Base-by-base conservation (phyloP, 2,797 vertebrate genomes). In the Perdix hodgsoniae region DNA sequence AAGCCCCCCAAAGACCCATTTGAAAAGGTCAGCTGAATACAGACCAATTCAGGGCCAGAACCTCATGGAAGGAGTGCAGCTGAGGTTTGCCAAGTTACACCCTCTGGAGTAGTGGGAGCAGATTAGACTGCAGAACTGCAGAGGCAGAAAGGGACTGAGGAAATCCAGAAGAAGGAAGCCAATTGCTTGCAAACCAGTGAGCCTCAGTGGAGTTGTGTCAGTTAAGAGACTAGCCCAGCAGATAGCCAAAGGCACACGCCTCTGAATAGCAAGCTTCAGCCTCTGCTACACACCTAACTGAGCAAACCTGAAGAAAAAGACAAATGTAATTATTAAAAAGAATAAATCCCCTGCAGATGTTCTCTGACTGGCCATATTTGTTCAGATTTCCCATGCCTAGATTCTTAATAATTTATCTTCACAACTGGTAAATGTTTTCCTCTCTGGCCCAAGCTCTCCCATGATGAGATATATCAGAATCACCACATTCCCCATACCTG, bases 1-100 rank as follows among this genome's bases (percentile, higher is more conserved):
- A 88, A 91, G 6, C 45, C 92, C 92, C 63, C 88, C 14, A 33
- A 50, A 88, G 76, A 79, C 45, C 70, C 49, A 14, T 24, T 88
- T 74, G 71, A 59, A 94, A 95, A 95, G 61, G 45, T 76, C 82
- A 91, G 44, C 35, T 83, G 76, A n/a, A 91, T 35, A 33, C 70
- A 45, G 50, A 82, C 71, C 23, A 86, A 16, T 29, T n/a, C 63
- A 47, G 71, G 72, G 69, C 66, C 64, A 85, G 47, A 22, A n/a
- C 31, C 21, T 87, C 7, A 14, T n/a, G 1, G 1, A 77, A 66
- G 88, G 85, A 90, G 29, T 4, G 2, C 2, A 0, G 45, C 22
- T 79, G 59, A 56, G 29, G 6, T 81, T 66, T 73, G 70, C 69
- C 88, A 90, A 42, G 85, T 73, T 92, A 90, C 90, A 74, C 54